Evolutionary conservation across 1,140 invertebrate genomes (phyloP).

Genomic region (Meloidogyne chitwoodi): DNA sequence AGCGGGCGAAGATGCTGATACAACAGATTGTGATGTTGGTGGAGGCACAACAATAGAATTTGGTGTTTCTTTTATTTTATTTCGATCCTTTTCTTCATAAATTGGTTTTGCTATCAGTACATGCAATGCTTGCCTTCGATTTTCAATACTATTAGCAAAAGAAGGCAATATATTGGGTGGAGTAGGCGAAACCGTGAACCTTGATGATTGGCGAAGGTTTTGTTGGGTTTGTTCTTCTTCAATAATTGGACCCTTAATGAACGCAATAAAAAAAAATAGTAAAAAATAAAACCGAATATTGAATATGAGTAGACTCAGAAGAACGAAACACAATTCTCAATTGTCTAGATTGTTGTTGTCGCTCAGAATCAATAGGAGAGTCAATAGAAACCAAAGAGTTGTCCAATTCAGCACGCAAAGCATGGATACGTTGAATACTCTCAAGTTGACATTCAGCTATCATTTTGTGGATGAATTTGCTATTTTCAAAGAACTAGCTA

Average conservation of each 20-base stretch:
- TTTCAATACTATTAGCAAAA: not conserved
- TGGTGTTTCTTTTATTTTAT: not conserved
- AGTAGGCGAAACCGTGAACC: constrained; percentile 15
- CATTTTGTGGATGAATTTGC: not conserved
- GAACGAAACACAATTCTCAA: constrained; percentile 4
- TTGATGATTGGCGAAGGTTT: not conserved
- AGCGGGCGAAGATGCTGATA: constrained; percentile 14
- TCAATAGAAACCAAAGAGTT: constrained; percentile 1
- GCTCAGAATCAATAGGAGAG: not conserved
- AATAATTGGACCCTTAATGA: constrained; percentile 1
- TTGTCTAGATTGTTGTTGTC: not conserved
- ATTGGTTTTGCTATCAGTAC: not conserved
- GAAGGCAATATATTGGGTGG: constrained; percentile 8
- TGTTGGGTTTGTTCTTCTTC: not conserved
- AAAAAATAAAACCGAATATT: constrained; percentile 8
- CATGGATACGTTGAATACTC: not conserved
- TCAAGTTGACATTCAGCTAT: not conserved
- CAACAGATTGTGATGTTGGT: not conserved
- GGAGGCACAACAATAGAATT: not conserved
- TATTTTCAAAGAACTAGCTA: not conserved
- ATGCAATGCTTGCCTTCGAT: not conserved
- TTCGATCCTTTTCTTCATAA: not conserved
- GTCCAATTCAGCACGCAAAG: constrained; percentile 11
- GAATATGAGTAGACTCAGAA: constrained; percentile 1
- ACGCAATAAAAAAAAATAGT: not conserved